Evolutionary conservation across 2,113 vertebrate species (phyloP), one percentile per base, ranked within the genome.

Genomic region (Etheostoma cragini): DNA sequence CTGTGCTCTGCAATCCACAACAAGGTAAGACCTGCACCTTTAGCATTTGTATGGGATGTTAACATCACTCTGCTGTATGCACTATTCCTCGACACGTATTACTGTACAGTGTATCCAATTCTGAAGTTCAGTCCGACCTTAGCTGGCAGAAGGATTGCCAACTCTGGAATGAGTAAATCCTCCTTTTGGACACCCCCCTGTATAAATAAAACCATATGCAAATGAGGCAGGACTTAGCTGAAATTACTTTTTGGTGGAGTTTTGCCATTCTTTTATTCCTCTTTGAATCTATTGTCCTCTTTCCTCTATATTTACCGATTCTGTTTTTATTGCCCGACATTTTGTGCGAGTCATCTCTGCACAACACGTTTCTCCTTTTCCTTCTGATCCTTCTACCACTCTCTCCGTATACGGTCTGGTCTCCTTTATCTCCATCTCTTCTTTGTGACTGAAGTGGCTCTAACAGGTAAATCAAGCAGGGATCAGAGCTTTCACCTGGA

Each of bases 401-500:
- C 57, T 71, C 57, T 56, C 57, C 57, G 45, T 22, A 30, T 33
- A 46, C 66, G 57, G 60, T 69, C 74, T 73, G 3, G n/a, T 61
- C 66, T 63, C 56, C 67, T 87, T 77, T 61, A 72, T 70, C 76
- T 81, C 74, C 71, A 80, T 89, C 74, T 67, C 76, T 30, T 58
- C 45, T 69, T 74, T 52, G 42, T 70, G 87, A 80, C 73, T 62
- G 54, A 71, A 86, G 76, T 84, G 61, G 83, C 75, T 87, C 77
- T 76, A 87, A 81, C 76, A 76, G 74, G 67, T 81, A 85, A 91
- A 89, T 88, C 90, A 86, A 89, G 90, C 76, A 74, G 80, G 81
- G 79, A 87, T 86, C 89, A 74, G 78, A 87, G 84, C 72, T 54
- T 75, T 84, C 82, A 84, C 78, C 84, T 86, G 87, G 79, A 86